Conservation (phyloP, 2,797 vertebrate species). For the Myotis vivesi region DNA sequence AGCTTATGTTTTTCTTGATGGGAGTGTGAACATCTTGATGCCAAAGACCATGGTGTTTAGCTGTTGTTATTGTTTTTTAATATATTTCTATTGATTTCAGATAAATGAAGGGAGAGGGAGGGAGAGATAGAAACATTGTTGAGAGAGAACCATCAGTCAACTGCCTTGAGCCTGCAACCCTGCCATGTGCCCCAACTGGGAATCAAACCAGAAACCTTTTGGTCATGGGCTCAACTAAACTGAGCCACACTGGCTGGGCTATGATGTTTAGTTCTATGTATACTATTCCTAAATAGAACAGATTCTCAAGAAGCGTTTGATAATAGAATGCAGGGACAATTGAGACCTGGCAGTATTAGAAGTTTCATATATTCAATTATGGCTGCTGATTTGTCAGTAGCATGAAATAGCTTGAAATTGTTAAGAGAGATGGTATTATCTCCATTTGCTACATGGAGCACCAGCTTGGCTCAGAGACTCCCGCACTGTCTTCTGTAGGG, state of each 20-base stretch:
- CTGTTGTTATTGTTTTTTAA: neutral
- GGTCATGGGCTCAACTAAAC: too few relatives aligned
- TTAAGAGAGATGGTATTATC: neutral
- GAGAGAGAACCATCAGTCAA: too few relatives aligned
- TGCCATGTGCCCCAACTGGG: too few relatives aligned
- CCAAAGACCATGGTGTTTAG: neutral
- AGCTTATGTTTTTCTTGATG: neutral
- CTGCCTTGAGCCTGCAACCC: too few relatives aligned
- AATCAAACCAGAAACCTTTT: too few relatives aligned
- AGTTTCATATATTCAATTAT: conserved; percentile 8
- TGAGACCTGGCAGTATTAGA: neutral
- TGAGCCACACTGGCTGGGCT: too few relatives aligned
- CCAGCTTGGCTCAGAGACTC: neutral
- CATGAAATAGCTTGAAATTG: conserved; percentile 38
- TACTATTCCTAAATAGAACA: neutral
- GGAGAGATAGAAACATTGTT: too few relatives aligned
- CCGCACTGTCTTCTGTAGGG: conserved; percentile 22
- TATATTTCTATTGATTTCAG: too few relatives aligned
- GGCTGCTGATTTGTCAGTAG: neutral
- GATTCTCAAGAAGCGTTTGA: neutral
- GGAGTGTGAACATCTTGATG: neutral
- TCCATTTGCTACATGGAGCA: conserved; percentile 21
- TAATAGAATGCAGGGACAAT: neutral
- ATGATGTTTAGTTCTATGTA: neutral
- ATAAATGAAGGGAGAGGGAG: too few relatives aligned